Conservation (phyloP, 2,797 vertebrate genomes). For the Anguilla pacifica region DNA sequence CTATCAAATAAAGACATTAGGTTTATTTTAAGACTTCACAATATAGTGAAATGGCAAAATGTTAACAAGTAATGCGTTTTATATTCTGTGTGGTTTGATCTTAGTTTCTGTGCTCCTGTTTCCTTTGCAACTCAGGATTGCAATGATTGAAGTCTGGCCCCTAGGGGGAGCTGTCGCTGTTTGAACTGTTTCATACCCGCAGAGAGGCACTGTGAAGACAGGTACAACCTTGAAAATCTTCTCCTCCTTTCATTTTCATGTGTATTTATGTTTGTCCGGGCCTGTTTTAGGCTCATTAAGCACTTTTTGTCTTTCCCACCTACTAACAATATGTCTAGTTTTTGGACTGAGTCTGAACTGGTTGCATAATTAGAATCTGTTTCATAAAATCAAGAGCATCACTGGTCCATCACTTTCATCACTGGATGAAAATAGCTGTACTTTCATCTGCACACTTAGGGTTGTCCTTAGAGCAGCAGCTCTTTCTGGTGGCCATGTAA, state of each 20-base stretch:
- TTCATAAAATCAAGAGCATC: background rate
- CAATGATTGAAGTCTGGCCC: background rate
- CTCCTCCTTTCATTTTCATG: background rate
- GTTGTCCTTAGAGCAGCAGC: background rate
- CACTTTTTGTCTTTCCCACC: background rate
- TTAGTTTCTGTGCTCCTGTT: background rate
- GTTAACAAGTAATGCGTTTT: background rate
- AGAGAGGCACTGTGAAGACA: slow-evolving; percentile 29
- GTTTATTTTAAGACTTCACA: background rate
- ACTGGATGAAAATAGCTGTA: background rate
- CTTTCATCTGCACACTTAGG: background rate
- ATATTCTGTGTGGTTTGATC: background rate
- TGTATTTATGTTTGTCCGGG: background rate
- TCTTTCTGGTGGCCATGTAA: background rate
- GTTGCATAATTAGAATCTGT: background rate
- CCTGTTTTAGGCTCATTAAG: background rate
- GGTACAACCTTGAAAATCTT: background rate
- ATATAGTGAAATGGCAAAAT: background rate
- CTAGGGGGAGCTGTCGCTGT: slow-evolving; percentile 38
- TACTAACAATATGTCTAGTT: background rate
- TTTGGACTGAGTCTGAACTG: background rate
- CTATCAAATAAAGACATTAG: background rate
- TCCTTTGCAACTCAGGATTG: background rate
- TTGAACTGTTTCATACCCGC: slow-evolving; percentile 22
- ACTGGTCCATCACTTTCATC: no score